Evolutionary conservation across 1,140 invertebrate genomes (phyloP).

Genomic region (Cryptotermes secundus): DNA sequence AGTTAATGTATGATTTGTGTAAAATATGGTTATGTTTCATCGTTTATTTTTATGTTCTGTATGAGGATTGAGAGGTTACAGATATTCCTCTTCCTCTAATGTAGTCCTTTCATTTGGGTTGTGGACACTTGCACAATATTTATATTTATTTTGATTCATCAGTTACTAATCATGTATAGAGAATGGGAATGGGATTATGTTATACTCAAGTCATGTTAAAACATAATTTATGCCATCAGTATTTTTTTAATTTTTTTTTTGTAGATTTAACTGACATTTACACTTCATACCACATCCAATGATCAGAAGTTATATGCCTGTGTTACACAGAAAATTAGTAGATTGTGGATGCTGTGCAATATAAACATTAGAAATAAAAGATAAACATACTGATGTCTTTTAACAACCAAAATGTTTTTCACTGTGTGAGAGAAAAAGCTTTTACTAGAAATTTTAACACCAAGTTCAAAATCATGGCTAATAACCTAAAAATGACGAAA

Average conservation of each 20-base stretch:
- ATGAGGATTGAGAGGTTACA: not conserved
- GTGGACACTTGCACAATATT: slow-evolving; percentile 6
- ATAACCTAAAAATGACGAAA: not conserved
- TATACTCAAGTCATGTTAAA: not conserved
- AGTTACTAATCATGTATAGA: not conserved
- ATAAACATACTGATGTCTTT: not conserved
- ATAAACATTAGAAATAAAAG: not conserved
- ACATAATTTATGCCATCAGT: not conserved
- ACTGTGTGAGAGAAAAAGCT: not conserved
- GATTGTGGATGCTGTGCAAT: not conserved
- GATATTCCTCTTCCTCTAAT: not conserved
- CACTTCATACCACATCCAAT: no score
- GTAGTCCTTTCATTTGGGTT: slow-evolving; percentile 3
- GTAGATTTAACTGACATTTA: no score
- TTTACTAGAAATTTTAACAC: not conserved
- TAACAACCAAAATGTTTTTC: not conserved
- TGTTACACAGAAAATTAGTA: not conserved
- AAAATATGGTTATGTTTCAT: not conserved
- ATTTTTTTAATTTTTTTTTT: not conserved
- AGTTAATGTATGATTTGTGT: slow-evolving; percentile 5
- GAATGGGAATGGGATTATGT: not conserved
- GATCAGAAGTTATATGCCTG: not conserved
- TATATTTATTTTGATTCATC: not conserved
- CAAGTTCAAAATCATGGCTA: not conserved
- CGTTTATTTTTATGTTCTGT: not conserved